Conservation (phyloP, 2,888 invertebrate genomes). For the Acholoe squamosa region DNA sequence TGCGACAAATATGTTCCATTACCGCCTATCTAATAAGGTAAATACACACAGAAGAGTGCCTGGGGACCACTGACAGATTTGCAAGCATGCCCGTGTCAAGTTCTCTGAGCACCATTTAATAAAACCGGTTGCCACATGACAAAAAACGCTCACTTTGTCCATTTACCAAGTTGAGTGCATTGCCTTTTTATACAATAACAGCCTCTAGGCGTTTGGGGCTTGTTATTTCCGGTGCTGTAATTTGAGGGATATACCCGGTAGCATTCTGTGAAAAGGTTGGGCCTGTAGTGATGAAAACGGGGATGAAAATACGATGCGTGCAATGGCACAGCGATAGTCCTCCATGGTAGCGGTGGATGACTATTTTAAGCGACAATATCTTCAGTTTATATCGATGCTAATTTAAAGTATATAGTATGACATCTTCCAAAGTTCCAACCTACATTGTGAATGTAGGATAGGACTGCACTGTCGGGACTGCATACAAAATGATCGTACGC, state of each 20-base stretch:
- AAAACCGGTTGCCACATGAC: neutral
- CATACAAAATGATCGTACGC: too few species aligned
- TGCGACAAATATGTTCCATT: constrained; percentile 17
- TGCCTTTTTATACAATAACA: neutral
- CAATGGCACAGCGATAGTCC: too few species aligned
- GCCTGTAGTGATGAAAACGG: too few species aligned
- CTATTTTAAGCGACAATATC: too few species aligned
- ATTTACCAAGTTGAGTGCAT: neutral
- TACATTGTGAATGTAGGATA: too few species aligned
- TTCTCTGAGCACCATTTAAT: constrained; percentile 11
- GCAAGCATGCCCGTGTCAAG: neutral
- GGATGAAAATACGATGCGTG: too few species aligned
- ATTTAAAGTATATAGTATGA: too few species aligned
- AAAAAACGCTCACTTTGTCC: neutral
- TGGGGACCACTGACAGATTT: neutral
- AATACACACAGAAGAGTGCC: neutral
- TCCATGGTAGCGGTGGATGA: too few species aligned
- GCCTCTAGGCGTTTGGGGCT: neutral
- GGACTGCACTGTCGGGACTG: too few species aligned
- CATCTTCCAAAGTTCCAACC: too few species aligned
- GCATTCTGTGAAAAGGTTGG: neutral
- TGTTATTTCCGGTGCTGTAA: constrained; percentile 20
- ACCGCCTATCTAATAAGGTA: neutral
- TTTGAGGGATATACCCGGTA: neutral
- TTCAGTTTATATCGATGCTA: too few species aligned